Evolutionary conservation across 2,113 vertebrate species (phyloP).

Genomic region (Megalops atlanticus): DNA sequence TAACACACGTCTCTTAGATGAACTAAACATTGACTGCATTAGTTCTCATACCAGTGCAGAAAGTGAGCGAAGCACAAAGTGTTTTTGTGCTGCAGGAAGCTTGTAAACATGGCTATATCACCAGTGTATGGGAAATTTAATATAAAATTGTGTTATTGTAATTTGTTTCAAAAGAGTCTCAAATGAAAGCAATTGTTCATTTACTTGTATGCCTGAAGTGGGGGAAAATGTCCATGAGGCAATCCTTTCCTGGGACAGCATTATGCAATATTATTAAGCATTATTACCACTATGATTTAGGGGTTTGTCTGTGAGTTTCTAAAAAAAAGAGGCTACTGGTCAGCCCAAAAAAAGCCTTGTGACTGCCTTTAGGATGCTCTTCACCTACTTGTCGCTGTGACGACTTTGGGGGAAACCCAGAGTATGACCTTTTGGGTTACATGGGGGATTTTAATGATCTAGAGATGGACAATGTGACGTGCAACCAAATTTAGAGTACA

Average conservation of each 20-base stretch:
- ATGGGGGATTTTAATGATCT: slow-evolving; percentile 62
- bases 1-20: not conserved
- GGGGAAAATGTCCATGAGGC: not conserved
- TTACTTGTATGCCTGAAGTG: not conserved
- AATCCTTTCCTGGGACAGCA: not conserved
- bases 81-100: not conserved
- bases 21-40: not conserved
- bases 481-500: not conserved
- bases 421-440: slow-evolving; percentile 63
- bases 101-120: not conserved
- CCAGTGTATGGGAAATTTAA: not conserved
- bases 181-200: not conserved
- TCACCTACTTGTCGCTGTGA: slow-evolving; percentile 37
- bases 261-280: slow-evolving; percentile 5
- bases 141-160: not conserved
- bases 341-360: not conserved
- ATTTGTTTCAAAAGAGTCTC: not conserved
- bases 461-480: slow-evolving; percentile 54
- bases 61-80: not conserved
- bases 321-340: not conserved
- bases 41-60: not conserved
- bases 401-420: slow-evolving; percentile 36
- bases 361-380: slow-evolving; percentile 37
- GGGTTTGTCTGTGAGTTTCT: not conserved
- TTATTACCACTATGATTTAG: not conserved